phyloP scores from a whole-genome alignment of 2,113 vertebrate genomes.

The Hippocampus mohnikei region DNA sequence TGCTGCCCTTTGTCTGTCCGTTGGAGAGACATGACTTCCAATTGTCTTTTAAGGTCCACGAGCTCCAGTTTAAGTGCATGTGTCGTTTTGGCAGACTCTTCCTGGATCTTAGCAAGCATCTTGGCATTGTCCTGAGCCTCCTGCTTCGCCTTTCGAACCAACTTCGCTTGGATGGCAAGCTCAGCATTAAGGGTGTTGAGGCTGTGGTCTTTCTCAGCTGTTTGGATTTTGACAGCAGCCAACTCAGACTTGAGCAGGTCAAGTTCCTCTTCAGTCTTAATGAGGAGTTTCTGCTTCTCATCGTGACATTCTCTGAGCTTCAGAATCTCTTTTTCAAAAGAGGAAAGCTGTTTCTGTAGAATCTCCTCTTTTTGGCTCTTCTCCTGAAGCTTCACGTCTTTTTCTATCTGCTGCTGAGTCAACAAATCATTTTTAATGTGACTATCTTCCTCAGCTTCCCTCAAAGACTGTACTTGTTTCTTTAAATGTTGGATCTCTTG shows the following conservation, averaged over 20 bases:
- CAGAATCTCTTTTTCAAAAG: slow-evolving; percentile 16
- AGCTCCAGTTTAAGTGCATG: slow-evolving; percentile 33
- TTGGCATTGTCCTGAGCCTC: slow-evolving; percentile 28
- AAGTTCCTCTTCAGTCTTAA: slow-evolving; percentile 29
- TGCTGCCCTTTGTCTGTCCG: slow-evolving; percentile 35
- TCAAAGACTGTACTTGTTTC: slow-evolving; percentile 62
- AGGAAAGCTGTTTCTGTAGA: slow-evolving; percentile 12
- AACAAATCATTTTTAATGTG: slow-evolving; percentile 23
- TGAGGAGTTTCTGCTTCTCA: slow-evolving; percentile 19
- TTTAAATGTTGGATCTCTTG: slow-evolving; percentile 67
- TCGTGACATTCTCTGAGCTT: slow-evolving; percentile 13
- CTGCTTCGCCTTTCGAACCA: slow-evolving; percentile 22
- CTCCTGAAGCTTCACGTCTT: slow-evolving; percentile 15
- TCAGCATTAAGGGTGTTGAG: slow-evolving; percentile 35
- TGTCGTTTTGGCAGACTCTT: slow-evolving; percentile 10
- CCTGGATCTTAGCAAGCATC: slow-evolving; percentile 8
- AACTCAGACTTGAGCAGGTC: slow-evolving; percentile 29
- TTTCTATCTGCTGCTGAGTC: slow-evolving; percentile 17
- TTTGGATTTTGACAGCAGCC: slow-evolving; percentile 1
- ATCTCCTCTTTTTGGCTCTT: slow-evolving; percentile 21
- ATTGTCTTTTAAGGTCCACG: slow-evolving; percentile 57
- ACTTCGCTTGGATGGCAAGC: slow-evolving; percentile 11
- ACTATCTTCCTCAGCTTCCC: slow-evolving; percentile 58
- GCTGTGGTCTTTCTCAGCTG: slow-evolving; percentile 38
- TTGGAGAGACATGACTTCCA: slow-evolving; percentile 43